Evolutionary conservation across 2,888 invertebrate species (phyloP).

Genomic region (Nomada goodeniana): DNA sequence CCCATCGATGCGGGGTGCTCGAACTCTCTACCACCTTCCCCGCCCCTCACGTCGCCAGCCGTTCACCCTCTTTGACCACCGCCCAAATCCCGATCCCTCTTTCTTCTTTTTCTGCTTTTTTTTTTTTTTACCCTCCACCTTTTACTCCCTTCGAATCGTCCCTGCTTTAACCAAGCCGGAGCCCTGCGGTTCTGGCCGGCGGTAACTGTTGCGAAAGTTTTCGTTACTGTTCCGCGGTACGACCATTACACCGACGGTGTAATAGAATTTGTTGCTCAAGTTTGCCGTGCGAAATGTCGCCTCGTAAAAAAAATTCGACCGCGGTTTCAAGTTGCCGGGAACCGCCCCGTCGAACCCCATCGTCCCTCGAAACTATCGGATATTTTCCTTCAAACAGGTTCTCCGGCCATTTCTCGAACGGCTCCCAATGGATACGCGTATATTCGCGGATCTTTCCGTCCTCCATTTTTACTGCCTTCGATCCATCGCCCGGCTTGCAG

Average conservation of each 20-base stretch:
- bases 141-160: constrained; percentile 31
- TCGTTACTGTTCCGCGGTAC: constrained; percentile 52
- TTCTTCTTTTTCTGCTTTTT: background rate
- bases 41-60: background rate
- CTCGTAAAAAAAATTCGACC: constrained; percentile 53
- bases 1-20: constrained; percentile 49
- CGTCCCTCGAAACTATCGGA: background rate
- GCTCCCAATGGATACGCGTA: too few species aligned
- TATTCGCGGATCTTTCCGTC: too few species aligned
- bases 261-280: constrained; percentile 64
- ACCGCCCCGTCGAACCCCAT: background rate
- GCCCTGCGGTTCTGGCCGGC: constrained; percentile 39
- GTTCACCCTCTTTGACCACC: background rate
- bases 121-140: constrained; percentile 1
- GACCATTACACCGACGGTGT: constrained; percentile 49
- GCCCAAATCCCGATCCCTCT: background rate
- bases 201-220: constrained; percentile 61
- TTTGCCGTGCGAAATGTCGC: constrained; percentile 48
- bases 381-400: background rate
- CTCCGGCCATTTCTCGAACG: too few species aligned
- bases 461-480: too few species aligned
- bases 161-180: constrained; percentile 35
- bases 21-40: constrained; percentile 38
- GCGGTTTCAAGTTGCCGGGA: constrained; percentile 25
- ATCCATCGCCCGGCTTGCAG: too few species aligned